A percentile compares a stretch with the other conserved stretches of the same genome.
phyloP scores from a whole-genome alignment of 2,888 invertebrate species.

The Matsumyia berberina region DNA sequence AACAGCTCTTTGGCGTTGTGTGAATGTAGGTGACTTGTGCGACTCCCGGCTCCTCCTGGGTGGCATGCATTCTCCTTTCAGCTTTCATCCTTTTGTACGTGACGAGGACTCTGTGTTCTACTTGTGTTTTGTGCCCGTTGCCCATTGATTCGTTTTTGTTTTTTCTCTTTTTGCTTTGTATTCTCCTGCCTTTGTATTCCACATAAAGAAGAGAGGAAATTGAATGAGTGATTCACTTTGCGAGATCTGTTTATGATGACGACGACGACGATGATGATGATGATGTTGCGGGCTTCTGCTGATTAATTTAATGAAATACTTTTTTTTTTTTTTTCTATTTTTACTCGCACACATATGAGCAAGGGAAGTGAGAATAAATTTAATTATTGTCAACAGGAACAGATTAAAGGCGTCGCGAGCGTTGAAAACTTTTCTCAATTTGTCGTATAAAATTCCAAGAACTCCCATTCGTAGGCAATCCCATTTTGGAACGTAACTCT shows the following conservation, averaged over 20 bases:
- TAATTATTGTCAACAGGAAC: slow-evolving; percentile 32
- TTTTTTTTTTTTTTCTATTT: slow-evolving; percentile 40
- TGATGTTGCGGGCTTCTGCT: slow-evolving; percentile 54
- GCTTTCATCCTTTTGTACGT: slow-evolving; percentile 65
- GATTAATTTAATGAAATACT: slow-evolving; percentile 64
- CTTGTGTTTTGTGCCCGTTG: slow-evolving; percentile 41
- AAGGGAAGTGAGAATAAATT: slow-evolving; percentile 4
- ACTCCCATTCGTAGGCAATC: background rate
- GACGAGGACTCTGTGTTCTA: slow-evolving; percentile 59
- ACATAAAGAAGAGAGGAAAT: slow-evolving; percentile 36
- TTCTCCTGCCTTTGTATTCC: slow-evolving; percentile 23
- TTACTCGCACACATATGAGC: slow-evolving; percentile 8
- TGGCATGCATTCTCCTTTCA: slow-evolving; percentile 45
- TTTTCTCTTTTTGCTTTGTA: slow-evolving; percentile 33
- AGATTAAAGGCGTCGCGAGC: slow-evolving; percentile 26
- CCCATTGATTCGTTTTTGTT: slow-evolving; percentile 60
- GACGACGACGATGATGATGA: slow-evolving; percentile 62
- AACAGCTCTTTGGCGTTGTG: slow-evolving; percentile 35
- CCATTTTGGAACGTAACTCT: slow-evolving; percentile 21
- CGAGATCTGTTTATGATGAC: slow-evolving; percentile 61
- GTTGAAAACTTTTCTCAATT: slow-evolving; percentile 1
- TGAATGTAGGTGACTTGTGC: slow-evolving; percentile 61
- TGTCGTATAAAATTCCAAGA: slow-evolving; percentile 32
- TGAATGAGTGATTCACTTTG: slow-evolving; percentile 73
- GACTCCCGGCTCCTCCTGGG: slow-evolving; percentile 24